Conservation (phyloP, 2,113 vertebrate species). For the human (Homo sapiens) region DNA sequence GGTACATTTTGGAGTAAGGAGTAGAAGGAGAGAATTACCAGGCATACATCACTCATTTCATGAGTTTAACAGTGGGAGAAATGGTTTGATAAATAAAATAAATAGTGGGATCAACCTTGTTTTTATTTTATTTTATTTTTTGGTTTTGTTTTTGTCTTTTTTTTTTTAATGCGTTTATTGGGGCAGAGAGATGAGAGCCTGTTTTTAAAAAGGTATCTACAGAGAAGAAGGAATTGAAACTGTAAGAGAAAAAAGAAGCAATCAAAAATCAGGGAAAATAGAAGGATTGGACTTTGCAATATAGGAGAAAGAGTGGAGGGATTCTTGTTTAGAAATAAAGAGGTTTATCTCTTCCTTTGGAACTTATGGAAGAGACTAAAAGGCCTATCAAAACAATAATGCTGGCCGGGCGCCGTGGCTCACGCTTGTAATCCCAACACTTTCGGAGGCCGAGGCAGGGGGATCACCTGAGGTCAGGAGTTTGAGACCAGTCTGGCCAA, state of each 20-base stretch:
- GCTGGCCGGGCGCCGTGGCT: too few species aligned
- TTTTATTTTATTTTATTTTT: not conserved
- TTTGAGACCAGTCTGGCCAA: too few species aligned
- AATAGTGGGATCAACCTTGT: not conserved
- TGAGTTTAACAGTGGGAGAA: not conserved
- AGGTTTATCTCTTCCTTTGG: not conserved
- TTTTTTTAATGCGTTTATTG: not conserved
- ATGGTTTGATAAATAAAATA: not conserved
- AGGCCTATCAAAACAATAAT: too few species aligned
- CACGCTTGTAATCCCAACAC: too few species aligned
- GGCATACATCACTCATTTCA: not conserved
- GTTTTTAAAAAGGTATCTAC: not conserved
- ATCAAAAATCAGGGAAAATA: not conserved
- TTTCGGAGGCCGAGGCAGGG: too few species aligned
- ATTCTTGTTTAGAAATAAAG: not conserved
- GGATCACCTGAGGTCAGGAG: too few species aligned
- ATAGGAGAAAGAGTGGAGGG: not conserved
- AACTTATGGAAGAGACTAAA: not conserved
- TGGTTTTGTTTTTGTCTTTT: not conserved
- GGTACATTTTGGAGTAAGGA: not conserved
- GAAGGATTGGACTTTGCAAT: not conserved
- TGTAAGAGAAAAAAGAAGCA: not conserved
- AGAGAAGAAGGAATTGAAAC: not conserved
- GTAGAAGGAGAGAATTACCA: not conserved
- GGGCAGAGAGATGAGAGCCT: not conserved